These are phyloP conservation scores for Mythimna lalbum DNA, from an alignment of 2,888 invertebrate species.

Conservation along the genomic window DNA sequence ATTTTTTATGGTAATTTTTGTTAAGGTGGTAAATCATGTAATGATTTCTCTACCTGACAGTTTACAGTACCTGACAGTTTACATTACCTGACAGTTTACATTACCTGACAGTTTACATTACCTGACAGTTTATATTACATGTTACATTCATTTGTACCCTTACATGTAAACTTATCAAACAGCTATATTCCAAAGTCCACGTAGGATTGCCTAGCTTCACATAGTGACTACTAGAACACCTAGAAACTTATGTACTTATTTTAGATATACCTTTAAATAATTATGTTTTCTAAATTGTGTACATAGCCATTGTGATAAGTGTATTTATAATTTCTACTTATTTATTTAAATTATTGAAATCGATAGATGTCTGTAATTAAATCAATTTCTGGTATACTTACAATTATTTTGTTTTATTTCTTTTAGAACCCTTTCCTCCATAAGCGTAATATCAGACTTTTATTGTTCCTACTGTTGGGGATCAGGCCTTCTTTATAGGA, in stretches of 20 bases:
- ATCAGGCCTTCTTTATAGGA: too few relatives aligned
- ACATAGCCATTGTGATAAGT: constrained; percentile 59
- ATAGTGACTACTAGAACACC: constrained; percentile 51
- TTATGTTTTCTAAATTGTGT: constrained; percentile 53
- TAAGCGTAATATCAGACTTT: too few relatives aligned
- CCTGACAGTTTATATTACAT: not conserved
- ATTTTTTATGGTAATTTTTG: too few relatives aligned
- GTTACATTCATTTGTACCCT: constrained; percentile 10
- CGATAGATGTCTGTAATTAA: constrained; percentile 55
- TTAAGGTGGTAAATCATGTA: too few relatives aligned
- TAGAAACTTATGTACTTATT: constrained; percentile 63
- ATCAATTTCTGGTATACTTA: constrained; percentile 42
- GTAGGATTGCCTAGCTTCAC: constrained; percentile 66
- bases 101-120: not conserved
- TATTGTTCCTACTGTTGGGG: too few relatives aligned
- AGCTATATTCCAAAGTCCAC: constrained; percentile 81
- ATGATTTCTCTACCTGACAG: too few relatives aligned
- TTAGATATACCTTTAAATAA: constrained; percentile 48
- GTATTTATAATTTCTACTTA: constrained; percentile 59
- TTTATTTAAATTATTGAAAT: constrained; percentile 64
- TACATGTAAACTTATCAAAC: constrained; percentile 65
- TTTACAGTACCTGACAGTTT: not conserved
- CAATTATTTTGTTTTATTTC: constrained; percentile 30
- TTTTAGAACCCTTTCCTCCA: not conserved
- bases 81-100: not conserved